phyloP scores from a whole-genome alignment of 2,113 vertebrate genomes.

The Actenoides lindsayi region DNA sequence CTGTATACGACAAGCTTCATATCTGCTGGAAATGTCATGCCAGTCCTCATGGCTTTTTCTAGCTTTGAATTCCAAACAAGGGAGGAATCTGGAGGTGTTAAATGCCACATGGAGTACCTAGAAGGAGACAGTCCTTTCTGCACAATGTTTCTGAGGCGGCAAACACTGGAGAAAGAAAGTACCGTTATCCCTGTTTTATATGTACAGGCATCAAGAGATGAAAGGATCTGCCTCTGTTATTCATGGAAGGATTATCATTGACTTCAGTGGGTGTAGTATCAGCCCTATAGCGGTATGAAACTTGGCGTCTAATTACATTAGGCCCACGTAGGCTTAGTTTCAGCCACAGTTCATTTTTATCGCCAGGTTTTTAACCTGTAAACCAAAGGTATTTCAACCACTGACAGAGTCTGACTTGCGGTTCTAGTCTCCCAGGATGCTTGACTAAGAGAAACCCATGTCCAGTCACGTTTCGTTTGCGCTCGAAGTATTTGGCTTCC shows the following conservation, averaged over 20 bases:
- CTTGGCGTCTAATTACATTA: constrained; percentile 52
- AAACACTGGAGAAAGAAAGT: not conserved
- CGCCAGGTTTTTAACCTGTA: constrained; percentile 26
- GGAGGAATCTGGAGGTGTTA: not conserved
- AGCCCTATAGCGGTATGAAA: constrained; percentile 69
- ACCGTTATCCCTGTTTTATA: constrained; percentile 51
- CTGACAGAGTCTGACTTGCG: constrained; percentile 41
- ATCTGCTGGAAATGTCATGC: not conserved
- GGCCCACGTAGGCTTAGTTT: constrained; percentile 50
- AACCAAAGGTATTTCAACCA: constrained; percentile 53
- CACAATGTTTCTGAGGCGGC: not conserved
- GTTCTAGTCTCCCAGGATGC: constrained; percentile 40
- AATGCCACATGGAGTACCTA: not conserved
- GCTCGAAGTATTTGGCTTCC: constrained; percentile 40
- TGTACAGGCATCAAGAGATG: not conserved
- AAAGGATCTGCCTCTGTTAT: constrained; percentile 44
- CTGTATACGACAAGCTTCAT: not conserved
- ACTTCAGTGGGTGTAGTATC: constrained; percentile 69
- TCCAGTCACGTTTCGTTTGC: constrained; percentile 56
- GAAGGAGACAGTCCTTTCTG: not conserved
- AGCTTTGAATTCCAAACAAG: not conserved
- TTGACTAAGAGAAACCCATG: constrained; percentile 65
- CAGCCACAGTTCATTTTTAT: constrained; percentile 63
- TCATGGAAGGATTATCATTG: constrained; percentile 55
- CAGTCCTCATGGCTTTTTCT: not conserved